A percentile compares a stretch with the other conserved stretches of the same genome.
Conservation (phyloP, 1,140 invertebrate species). For the Drosophila truncata region DNA sequence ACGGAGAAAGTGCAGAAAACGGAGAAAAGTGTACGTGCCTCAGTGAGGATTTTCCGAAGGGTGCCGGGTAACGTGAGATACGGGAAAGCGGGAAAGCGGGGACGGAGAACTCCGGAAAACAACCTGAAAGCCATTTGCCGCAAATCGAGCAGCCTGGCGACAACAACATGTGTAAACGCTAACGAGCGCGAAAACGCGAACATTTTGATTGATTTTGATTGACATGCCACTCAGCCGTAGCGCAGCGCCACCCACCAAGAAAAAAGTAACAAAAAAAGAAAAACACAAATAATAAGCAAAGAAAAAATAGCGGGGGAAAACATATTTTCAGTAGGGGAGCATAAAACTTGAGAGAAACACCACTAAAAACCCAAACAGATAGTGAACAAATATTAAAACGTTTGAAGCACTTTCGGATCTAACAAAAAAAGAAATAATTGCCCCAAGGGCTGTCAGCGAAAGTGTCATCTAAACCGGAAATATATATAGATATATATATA, state of each 20-base stretch:
- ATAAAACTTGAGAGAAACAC: constrained; percentile 2
- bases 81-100: constrained; percentile 14
- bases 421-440: constrained; percentile 36
- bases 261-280: constrained; percentile 9
- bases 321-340: constrained; percentile 5
- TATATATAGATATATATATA: constrained; percentile 10
- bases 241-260: constrained; percentile 49
- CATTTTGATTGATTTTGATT: constrained; percentile 81
- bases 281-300: constrained; percentile 25
- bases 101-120: constrained; percentile 23
- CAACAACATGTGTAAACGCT: constrained; percentile 75
- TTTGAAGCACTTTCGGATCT: constrained; percentile 26
- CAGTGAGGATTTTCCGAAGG: constrained; percentile 38
- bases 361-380: constrained; percentile 3
- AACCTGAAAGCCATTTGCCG: constrained; percentile 57
- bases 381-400: constrained; percentile 36
- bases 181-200: constrained; percentile 62
- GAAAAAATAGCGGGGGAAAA: neutral
- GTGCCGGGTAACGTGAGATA: constrained; percentile 43
- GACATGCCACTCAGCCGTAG: constrained; percentile 74
- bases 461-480: constrained; percentile 30
- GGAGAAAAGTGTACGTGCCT: constrained; percentile 32
- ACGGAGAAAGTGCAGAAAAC: constrained; percentile 20
- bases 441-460: constrained; percentile 38
- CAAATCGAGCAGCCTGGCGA: constrained; percentile 44